Evolutionary conservation across 2,113 vertebrate genomes (phyloP).

Genomic region (Collichthys lucidus): DNA sequence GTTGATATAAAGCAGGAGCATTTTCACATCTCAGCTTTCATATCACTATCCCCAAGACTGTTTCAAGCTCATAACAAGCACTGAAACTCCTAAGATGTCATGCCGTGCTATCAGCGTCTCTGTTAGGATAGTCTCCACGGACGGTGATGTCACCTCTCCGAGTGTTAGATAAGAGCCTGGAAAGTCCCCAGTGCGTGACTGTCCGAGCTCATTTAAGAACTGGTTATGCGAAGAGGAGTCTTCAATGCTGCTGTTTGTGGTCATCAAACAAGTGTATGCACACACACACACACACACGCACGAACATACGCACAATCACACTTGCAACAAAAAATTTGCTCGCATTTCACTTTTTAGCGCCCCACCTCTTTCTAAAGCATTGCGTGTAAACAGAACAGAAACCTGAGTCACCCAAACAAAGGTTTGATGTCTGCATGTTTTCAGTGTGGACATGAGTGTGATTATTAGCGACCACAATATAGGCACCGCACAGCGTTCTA

Average conservation of each 20-base stretch:
- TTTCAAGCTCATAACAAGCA: background rate
- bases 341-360: background rate
- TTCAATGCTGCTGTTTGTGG: background rate
- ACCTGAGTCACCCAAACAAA: background rate
- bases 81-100: background rate
- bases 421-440: background rate
- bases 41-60: background rate
- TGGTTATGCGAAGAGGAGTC: constrained; percentile 26
- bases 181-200: constrained; percentile 51
- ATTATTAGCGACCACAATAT: constrained; percentile 4
- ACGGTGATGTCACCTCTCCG: constrained; percentile 51
- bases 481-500: background rate
- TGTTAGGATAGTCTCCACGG: constrained; percentile 26
- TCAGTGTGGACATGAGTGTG: background rate
- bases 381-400: constrained; percentile 22
- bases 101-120: background rate
- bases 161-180: constrained; percentile 54
- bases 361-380: background rate
- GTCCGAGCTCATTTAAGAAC: constrained; percentile 16
- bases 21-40: background rate
- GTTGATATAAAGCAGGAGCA: background rate
- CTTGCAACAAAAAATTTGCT: background rate
- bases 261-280: background rate
- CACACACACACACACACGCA: background rate
- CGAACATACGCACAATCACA: background rate